These are phyloP conservation scores for Papilio protenor DNA, from an alignment of 2,888 invertebrate species.

Conservation along the genomic window DNA sequence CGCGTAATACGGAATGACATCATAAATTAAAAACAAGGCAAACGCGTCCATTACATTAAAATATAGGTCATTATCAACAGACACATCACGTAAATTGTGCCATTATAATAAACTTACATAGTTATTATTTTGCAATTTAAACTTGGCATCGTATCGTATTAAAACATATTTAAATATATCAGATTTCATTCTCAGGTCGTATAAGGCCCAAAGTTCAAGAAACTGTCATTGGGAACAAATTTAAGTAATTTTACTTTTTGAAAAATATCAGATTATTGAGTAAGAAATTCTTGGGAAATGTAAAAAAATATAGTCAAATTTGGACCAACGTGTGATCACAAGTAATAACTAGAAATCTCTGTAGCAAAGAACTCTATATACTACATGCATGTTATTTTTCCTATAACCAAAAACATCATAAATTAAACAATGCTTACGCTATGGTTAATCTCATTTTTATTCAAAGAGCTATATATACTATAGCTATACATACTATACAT, in stretches of 20 bases:
- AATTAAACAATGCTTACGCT: background rate
- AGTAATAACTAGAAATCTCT: background rate
- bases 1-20: slow-evolving; percentile 53
- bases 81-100: slow-evolving; percentile 23
- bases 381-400: background rate
- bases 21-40: slow-evolving; percentile 62
- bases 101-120: background rate
- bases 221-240: background rate
- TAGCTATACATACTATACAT: no score
- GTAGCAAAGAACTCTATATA: background rate
- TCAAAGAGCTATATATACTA: no score
- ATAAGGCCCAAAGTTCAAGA: background rate
- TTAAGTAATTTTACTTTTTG: background rate
- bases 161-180: background rate
- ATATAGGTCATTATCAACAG: slow-evolving; percentile 29
- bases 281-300: background rate
- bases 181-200: background rate
- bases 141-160: background rate
- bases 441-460: background rate
- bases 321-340: background rate
- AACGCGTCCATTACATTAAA: slow-evolving; percentile 48
- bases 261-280: background rate
- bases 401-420: background rate
- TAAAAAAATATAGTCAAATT: background rate
- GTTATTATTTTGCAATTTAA: slow-evolving; percentile 12